These are phyloP conservation scores for Gymnothorax reevesii DNA, from an alignment of 2,797 vertebrate genomes.

Conservation along the genomic window DNA sequence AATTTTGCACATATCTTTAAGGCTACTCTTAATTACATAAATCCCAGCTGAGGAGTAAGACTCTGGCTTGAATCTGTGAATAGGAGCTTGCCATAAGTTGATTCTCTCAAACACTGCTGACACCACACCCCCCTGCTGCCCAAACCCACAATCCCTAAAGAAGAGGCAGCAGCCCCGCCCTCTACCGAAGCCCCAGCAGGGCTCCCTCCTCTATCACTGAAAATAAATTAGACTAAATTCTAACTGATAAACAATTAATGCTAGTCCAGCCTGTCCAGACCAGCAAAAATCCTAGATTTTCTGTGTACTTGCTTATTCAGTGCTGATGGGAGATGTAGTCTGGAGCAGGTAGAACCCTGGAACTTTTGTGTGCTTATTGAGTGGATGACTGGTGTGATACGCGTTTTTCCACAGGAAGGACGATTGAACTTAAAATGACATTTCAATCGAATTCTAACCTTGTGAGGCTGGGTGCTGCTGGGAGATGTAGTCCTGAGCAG, in stretches of 20 bases:
- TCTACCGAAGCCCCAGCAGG: too few species aligned
- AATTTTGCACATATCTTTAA: conserved; percentile 38
- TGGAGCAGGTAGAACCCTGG: not conserved
- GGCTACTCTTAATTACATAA: conserved; percentile 40
- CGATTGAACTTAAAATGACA: too few species aligned
- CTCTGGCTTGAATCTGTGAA: conserved; percentile 23
- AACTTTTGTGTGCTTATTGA: too few species aligned
- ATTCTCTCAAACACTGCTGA: not conserved
- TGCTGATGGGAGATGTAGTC: conserved; percentile 1
- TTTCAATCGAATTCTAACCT: too few species aligned
- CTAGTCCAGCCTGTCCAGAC: too few species aligned
- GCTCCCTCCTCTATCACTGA: not conserved
- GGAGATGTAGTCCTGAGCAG: too few species aligned
- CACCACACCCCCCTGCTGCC: not conserved
- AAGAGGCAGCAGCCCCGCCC: not conserved
- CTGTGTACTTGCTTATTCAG: not conserved
- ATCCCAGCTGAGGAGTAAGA: conserved; percentile 36
- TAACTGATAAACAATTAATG: too few species aligned
- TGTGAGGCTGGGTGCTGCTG: too few species aligned
- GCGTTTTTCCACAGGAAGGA: too few species aligned
- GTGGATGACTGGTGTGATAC: too few species aligned
- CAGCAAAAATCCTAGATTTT: not conserved
- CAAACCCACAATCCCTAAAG: not conserved
- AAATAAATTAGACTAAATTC: too few species aligned
- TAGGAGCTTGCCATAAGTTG: conserved; percentile 16